Evolutionary conservation across 2,797 vertebrate species (phyloP).

Genomic region (Darevskia nairensis): DNA sequence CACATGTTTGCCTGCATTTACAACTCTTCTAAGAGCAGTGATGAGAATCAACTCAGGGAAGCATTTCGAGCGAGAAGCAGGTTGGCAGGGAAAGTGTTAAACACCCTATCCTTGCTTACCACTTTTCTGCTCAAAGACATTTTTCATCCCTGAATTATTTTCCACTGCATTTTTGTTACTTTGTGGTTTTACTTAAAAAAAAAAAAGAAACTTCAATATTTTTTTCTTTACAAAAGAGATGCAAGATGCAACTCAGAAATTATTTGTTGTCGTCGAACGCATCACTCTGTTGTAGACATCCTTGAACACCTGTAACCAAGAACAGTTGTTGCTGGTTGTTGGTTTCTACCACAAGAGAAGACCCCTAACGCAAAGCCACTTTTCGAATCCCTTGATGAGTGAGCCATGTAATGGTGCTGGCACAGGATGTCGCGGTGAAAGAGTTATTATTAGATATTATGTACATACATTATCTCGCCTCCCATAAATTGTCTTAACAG

Average conservation of each 20-base stretch:
- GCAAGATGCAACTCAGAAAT: background rate
- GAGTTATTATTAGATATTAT: conserved; percentile 47
- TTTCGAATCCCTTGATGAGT: conserved; percentile 44
- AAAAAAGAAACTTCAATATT: background rate
- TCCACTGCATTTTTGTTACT: background rate
- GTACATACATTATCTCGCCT: conserved; percentile 39
- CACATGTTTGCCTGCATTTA: background rate
- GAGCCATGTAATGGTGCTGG: conserved; percentile 51
- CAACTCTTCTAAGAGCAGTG: background rate
- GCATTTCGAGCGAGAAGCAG: background rate
- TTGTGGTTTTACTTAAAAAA: background rate
- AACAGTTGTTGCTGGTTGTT: conserved; percentile 46
- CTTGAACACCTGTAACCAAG: conserved; percentile 49
- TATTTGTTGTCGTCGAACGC: background rate
- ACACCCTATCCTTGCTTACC: background rate
- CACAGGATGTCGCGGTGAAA: conserved; percentile 50
- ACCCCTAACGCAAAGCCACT: conserved; percentile 44
- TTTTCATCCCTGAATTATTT: conserved; percentile 8
- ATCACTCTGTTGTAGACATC: background rate
- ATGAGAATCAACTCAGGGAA: background rate
- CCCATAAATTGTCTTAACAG: conserved; percentile 57
- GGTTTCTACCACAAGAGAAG: conserved; percentile 45
- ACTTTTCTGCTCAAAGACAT: background rate
- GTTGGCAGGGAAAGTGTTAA: background rate
- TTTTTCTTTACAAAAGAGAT: background rate